Conservation (phyloP, 2,888 invertebrate genomes). For the Thecocarcelia acutangulata region DNA sequence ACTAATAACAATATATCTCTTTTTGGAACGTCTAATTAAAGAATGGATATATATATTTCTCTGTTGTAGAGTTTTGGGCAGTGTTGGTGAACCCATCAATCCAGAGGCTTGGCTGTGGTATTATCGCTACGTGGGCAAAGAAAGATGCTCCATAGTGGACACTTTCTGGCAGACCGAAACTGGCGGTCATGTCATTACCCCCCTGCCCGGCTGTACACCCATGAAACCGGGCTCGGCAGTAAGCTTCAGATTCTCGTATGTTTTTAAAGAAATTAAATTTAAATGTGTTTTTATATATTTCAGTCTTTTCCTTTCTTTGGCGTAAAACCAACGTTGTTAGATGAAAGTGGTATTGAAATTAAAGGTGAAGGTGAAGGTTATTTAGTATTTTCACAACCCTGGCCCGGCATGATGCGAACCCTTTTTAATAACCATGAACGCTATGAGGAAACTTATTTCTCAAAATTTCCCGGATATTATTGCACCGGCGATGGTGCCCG, state of each 20-base stretch:
- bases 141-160: slow-evolving; percentile 95
- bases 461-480: slow-evolving; percentile 97
- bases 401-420: slow-evolving; percentile 99
- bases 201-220: slow-evolving; percentile 96
- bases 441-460: slow-evolving; percentile 95
- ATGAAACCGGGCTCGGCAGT: slow-evolving; percentile 99
- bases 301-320: slow-evolving; percentile 99
- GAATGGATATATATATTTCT: background rate
- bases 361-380: slow-evolving; percentile 96
- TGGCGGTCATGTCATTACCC: slow-evolving; percentile 97
- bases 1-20: too few species aligned
- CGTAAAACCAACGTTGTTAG: slow-evolving; percentile 92
- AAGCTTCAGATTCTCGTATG: slow-evolving; percentile 78
- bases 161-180: slow-evolving; percentile 99
- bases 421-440: slow-evolving; percentile 95
- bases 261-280: background rate
- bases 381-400: slow-evolving; percentile 95
- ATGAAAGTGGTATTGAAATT: slow-evolving; percentile 92
- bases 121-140: slow-evolving; percentile 90
- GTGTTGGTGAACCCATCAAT: slow-evolving; percentile 99
- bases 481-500: slow-evolving; percentile 99
- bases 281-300: background rate
- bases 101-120: slow-evolving; percentile 99
- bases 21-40: background rate
- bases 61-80: slow-evolving; percentile 92